Conservation (phyloP, 2,797 vertebrate genomes). For the Podarcis siculus region DNA sequence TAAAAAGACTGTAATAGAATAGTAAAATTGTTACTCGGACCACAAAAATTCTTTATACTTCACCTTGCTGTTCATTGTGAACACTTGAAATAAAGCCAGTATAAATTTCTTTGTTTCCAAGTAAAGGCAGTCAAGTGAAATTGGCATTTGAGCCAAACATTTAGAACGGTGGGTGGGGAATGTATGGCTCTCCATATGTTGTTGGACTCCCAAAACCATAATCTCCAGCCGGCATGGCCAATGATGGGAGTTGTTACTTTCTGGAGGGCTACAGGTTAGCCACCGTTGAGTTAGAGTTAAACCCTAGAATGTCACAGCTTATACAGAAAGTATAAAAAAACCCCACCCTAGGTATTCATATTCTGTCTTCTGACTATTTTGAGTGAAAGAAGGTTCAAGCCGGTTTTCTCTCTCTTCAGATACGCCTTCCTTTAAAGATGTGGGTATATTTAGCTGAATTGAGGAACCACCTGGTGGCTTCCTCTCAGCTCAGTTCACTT, state of each 20-base stretch:
- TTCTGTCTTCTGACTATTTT: background rate
- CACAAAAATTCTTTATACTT: background rate
- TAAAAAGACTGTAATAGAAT: background rate
- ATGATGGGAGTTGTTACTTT: too few species aligned
- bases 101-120: background rate
- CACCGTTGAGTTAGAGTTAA: too few species aligned
- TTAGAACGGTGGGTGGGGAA: background rate
- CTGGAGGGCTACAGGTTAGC: background rate
- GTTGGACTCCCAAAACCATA: too few species aligned
- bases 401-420: background rate
- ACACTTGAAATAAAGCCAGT: background rate
- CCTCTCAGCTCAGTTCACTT: background rate
- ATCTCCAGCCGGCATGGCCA: too few species aligned
- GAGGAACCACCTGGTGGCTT: background rate
- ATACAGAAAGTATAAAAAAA: background rate
- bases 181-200: too few species aligned
- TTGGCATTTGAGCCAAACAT: background rate
- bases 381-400: background rate
- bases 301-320: too few species aligned
- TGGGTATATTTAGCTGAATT: too few species aligned
- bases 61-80: background rate
- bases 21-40: too few species aligned
- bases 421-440: background rate
- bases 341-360: background rate
- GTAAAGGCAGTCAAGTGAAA: background rate